Base-by-base conservation (phyloP, 2,113 vertebrate species). In the Pithys albifrons region DNA sequence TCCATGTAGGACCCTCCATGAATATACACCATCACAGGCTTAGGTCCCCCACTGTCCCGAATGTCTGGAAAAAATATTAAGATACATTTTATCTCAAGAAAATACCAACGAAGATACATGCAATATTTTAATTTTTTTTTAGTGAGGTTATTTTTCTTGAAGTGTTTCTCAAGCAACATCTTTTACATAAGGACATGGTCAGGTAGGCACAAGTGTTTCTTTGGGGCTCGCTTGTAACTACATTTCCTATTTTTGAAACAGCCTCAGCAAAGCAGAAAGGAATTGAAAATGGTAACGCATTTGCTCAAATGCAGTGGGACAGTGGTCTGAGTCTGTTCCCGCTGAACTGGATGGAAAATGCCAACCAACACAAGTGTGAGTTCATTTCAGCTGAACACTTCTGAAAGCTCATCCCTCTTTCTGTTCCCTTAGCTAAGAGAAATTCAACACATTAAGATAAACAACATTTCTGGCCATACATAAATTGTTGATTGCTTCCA, bases 1-100 rank as follows among this genome's bases (percentile, higher is more conserved):
- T 99, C 99, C 99, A 99, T 99, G 97, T 99, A 99, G 83, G 99
- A 99, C 86, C 99, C 99, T 94, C 99, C 99, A 3, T 99, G 99
- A 97, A 99, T 99, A 98, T 99, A 99, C 91, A 99, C 99, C 99
- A 99, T 99, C 95, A 99, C 99, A 49, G 99, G 99, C 97, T 99
- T 99, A 93, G 99, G 99, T 97, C 99, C 99, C 96, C 99, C 99
- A 98, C 99, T 99, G 98, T 99, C 99, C 97, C 99, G 99, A 97
- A 99, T 99, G 98, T 99, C 99, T 99, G 98, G 92, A 98, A 98
- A 97, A 98, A 98, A 98, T 81, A 98, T 99, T 98, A 98, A 98
- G 96, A 97, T 71, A 97, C 79, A 94, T 97, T 97, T 97, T 98
- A 97, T 96, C 80, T 88, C 94, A 84, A 86, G 88, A 95, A 91